Conservation (phyloP, 2,113 vertebrate genomes). For the Taxidea taxus region DNA sequence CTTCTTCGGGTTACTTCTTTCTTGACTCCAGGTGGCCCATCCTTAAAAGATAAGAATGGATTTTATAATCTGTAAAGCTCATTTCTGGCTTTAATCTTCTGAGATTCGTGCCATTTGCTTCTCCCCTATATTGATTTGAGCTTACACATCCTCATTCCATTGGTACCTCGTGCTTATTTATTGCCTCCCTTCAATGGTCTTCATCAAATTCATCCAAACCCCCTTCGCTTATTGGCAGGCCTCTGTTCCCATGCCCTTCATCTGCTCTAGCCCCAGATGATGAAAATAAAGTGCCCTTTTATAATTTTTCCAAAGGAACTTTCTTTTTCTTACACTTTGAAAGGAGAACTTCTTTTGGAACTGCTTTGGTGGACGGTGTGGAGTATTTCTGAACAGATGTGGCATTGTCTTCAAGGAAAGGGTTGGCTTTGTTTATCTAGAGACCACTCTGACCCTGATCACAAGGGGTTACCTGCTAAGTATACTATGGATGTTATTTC, state of each 20-base stretch:
- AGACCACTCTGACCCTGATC: conserved; percentile 53
- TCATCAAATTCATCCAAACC: not conserved
- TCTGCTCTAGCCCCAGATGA: conserved; percentile 1
- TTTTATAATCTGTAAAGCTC: not conserved
- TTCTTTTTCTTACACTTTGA: conserved; percentile 28
- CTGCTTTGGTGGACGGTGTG: not conserved
- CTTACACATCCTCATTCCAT: not conserved
- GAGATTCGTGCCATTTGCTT: not conserved
- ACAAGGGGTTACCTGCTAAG: conserved; percentile 52
- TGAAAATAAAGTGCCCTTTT: conserved; percentile 38
- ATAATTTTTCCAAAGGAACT: conserved; percentile 42
- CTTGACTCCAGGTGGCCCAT: not conserved
- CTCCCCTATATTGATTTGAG: not conserved
- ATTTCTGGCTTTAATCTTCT: not conserved
- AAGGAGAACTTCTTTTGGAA: conserved; percentile 22
- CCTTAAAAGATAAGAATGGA: not conserved
- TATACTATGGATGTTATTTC: conserved; percentile 54
- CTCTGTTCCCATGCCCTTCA: not conserved
- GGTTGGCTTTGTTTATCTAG: conserved; percentile 56
- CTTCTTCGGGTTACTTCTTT: not conserved
- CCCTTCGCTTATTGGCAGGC: not conserved
- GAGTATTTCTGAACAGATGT: conserved; percentile 28
- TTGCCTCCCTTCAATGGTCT: not conserved
- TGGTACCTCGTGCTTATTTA: not conserved
- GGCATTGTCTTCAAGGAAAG: conserved; percentile 62